Evolutionary conservation across 2,888 invertebrate genomes (phyloP), one percentile per base, ranked within the genome.

Genomic region (Osmoderma eremita): DNA sequence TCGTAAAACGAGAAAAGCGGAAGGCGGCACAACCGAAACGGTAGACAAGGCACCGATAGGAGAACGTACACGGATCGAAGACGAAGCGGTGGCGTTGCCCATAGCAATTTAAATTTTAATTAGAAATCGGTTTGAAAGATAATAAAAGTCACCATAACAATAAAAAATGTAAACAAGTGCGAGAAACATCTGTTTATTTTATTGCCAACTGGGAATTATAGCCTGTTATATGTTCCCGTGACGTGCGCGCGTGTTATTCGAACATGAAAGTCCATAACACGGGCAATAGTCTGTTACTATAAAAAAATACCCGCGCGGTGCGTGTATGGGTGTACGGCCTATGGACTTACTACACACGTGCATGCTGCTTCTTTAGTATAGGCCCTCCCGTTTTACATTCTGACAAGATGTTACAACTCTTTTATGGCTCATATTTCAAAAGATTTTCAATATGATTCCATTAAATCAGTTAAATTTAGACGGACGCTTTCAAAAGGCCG

Each of bases 171-270:
- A 67, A 62, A 67, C 62, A 53, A 67, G 62, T 62, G 67, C 62
- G 67, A 67, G 53, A 62, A 67, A 67, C 62, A 67, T 63, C 53
- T 67, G 62, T 67, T 67, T 62, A 67, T 53, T 67, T 67, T 67
- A 67, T 67, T 62, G 62, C 53, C 53, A 18, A 41, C 22, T 8
- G 30, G 62, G 13, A 65, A 65, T 51, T 67, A 67, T 61, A 49
- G 67, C 36, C 51, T 45, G 62, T 42, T 50, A 42, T 53, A 50
- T 49, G 41, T 63, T 63, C 18, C 42, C 50, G 15, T 50, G 36
- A 53, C 22, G 51, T 42, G 63, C 4, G 53, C 41, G 58, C 30
- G 58, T 61, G 45, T 64, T 64, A 18, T 24, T 42, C 20, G 18
- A 51, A 42, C 51, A 15, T 53, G 36, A 18, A 53, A 53, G 53